Conservation (phyloP, 2,797 vertebrate species). For the Aldrovandia affinis region DNA sequence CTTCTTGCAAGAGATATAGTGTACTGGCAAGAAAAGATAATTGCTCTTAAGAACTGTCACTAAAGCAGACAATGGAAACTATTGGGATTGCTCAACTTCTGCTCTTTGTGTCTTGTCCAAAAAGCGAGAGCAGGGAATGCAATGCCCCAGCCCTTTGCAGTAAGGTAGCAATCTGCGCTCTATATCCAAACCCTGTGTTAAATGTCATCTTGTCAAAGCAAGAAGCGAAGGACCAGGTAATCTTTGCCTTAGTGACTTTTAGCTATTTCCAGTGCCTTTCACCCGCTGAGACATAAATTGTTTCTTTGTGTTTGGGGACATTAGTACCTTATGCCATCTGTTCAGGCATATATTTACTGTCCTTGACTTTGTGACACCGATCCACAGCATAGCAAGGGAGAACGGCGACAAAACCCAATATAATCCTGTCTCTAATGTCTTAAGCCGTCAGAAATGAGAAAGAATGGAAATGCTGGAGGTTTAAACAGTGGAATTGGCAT, state of each 20-base stretch:
- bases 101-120: slow-evolving; percentile 33
- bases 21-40: slow-evolving; percentile 34
- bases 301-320: slow-evolving; percentile 20
- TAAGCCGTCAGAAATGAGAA: not conserved
- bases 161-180: slow-evolving; percentile 6
- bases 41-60: not conserved
- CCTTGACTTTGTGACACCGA: slow-evolving; percentile 2
- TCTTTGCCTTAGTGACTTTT: slow-evolving; percentile 31
- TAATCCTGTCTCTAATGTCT: not conserved
- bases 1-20: slow-evolving; percentile 15
- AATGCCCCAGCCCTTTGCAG: slow-evolving; percentile 26
- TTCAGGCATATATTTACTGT: slow-evolving; percentile 10
- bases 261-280: slow-evolving; percentile 22
- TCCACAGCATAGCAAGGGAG: not conserved
- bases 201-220: slow-evolving; percentile 35
- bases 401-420: not conserved
- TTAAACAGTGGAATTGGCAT: slow-evolving; percentile 17
- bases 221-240: slow-evolving; percentile 38
- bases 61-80: slow-evolving; percentile 23
- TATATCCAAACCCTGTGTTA: slow-evolving; percentile 27
- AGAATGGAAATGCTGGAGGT: not conserved
- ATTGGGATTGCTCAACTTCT: slow-evolving; percentile 37
- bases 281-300: slow-evolving; percentile 10
- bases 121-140: slow-evolving; percentile 24
- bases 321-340: slow-evolving; percentile 21